Percentiles rank a stretch among this genome's conserved stretches.
Conservation (phyloP, 2,888 invertebrate species). For the Drepana falcataria region DNA sequence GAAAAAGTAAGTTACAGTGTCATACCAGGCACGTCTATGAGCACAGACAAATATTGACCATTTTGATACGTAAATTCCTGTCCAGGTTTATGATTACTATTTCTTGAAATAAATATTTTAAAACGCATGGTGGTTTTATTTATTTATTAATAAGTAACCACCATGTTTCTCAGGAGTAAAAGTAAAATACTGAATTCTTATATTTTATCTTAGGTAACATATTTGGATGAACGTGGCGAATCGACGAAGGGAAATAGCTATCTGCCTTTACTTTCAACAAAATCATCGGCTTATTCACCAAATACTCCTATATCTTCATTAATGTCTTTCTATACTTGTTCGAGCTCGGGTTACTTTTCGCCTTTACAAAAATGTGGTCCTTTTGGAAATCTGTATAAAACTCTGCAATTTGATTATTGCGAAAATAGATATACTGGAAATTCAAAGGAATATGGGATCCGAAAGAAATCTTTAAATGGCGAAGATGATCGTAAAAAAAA, state of each 20-base stretch:
- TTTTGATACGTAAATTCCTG: conserved; percentile 2
- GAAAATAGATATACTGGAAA: not conserved
- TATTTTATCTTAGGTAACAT: conserved; percentile 33
- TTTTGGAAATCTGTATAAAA: not conserved
- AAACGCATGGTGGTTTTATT: conserved; percentile 46
- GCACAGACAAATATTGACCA: conserved; percentile 3
- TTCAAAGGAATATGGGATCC: not conserved
- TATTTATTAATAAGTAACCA: conserved; percentile 24
- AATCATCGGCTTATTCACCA: not conserved
- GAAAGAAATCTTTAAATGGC: not conserved
- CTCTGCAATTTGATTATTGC: not conserved
- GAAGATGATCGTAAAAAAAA: not conserved
- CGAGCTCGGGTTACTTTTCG: not conserved
- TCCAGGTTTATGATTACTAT: conserved; percentile 3
- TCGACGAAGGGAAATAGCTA: not conserved
- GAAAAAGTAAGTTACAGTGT: conserved; percentile 52
- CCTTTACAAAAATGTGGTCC: not conserved
- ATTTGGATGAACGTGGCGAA: conserved; percentile 12
- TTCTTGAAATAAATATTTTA: conserved; percentile 21
- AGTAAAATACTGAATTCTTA: not conserved
- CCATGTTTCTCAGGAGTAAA: conserved; percentile 21
- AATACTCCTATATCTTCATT: not conserved
- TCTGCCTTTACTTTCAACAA: not conserved
- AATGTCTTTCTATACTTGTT: not conserved
- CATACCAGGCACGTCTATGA: conserved; percentile 27